Evolutionary conservation across 2,888 invertebrate species (phyloP), one percentile per base, ranked within the genome.

Genomic region (Tetragnatha montana): DNA sequence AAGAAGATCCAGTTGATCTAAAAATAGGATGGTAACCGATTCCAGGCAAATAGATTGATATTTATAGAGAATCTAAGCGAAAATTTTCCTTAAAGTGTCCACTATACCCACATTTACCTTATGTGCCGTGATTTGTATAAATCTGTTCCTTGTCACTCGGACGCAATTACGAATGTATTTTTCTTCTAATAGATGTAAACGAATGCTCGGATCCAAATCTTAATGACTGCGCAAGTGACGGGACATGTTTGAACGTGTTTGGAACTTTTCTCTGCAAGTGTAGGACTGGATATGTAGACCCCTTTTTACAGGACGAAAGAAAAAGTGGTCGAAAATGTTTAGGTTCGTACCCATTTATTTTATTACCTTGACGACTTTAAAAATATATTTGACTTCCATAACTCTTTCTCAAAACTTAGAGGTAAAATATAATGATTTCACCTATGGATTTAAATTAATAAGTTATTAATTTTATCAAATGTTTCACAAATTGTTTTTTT

Each of bases 221-320:
- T 68, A 97, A 98, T 93, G 98, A 98, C 93, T 98, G 98, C 91
- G 96, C 97, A 92, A 94, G 95, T 8, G 94, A 96, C 21, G 97
- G 97, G 0, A 94, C 94, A 0, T 98, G 98, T 92, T 95, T 95
- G 73, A 98, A 98, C 93, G 95, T 95, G 4, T 97, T 97, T 95
- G 98, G 98, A 8, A 96, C 96, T 19, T 97, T 96, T 93, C 95
- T 95, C 93, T 97, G 97, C 92, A 94, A 94, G 81, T 98, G 98
- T 92, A 95, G 95, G 0, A 94, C 95, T 8, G 96, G 97, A 0
- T 96, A 96, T 1, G 95, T 96, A 60, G 98, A 98, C 94, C 95
- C 96, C 0, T 96, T 95, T 94, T 94, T 95, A 1, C 95, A 95
- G 76, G 96, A 96, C 92, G 94, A 95, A 8, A 94, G 95, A 81